Percentiles rank a stretch among this genome's conserved stretches.
phyloP scores from a whole-genome alignment of 2,113 vertebrate genomes.

The Argyrosomus japonicus region DNA sequence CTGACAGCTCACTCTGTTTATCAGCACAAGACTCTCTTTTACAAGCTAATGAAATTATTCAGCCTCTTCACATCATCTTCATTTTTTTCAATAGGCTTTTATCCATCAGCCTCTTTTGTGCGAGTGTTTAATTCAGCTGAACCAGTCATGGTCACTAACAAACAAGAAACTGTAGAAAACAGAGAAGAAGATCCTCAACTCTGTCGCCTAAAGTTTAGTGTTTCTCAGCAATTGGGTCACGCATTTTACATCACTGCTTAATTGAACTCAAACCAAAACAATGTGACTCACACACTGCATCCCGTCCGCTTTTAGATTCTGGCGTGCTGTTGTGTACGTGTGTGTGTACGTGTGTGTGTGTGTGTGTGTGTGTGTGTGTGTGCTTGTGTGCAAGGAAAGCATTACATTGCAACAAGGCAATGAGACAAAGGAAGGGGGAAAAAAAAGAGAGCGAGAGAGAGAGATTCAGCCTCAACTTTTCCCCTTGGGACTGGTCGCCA shows the following conservation, averaged over 20 bases:
- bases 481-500: conserved; percentile 79
- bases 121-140: background rate
- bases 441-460: conserved; percentile 45
- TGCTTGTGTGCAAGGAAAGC: conserved; percentile 11
- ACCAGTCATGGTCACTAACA: conserved; percentile 10
- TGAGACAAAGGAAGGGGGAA: conserved; percentile 56
- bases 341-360: background rate
- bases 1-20: conserved; percentile 6
- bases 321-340: background rate
- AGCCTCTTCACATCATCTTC: background rate
- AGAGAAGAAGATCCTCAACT: background rate
- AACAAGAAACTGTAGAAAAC: background rate
- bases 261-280: conserved; percentile 32
- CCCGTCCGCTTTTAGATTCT: background rate
- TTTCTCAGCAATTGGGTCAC: conserved; percentile 33
- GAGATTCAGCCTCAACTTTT: conserved; percentile 74
- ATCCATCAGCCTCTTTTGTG: conserved; percentile 3
- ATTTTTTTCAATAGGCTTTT: background rate
- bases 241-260: conserved; percentile 7
- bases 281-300: conserved; percentile 1
- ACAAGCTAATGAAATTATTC: background rate
- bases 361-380: background rate
- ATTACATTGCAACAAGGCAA: conserved; percentile 52
- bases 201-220: background rate
- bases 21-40: background rate